Evolutionary conservation across 2,888 invertebrate genomes (phyloP).

Genomic region (Hydraecia micacea): DNA sequence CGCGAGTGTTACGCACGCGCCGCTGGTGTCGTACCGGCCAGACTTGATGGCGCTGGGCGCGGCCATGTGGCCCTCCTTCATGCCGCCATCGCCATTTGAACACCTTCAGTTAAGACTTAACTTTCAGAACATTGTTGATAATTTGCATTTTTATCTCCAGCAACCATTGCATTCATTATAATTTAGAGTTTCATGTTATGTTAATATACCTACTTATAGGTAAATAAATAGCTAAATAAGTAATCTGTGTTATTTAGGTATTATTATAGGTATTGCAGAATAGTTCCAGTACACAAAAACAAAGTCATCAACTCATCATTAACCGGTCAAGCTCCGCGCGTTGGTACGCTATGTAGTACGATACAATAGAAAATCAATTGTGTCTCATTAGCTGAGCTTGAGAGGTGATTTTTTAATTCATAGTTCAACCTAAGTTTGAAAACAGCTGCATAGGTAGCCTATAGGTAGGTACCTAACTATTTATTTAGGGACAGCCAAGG

Average conservation of each 20-base stretch:
- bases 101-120: conserved; percentile 71
- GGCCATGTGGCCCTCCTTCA: conserved; percentile 73
- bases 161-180: conserved; percentile 56
- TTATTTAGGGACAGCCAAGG: not conserved
- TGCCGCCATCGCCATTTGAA: conserved; percentile 69
- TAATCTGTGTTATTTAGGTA: not conserved
- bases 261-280: not conserved
- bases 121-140: conserved; percentile 68
- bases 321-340: too few species aligned
- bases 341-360: too few species aligned
- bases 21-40: conserved; percentile 66
- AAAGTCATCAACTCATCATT: too few species aligned
- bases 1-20: conserved; percentile 68
- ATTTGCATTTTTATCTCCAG: conserved; percentile 62
- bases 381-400: too few species aligned
- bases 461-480: not conserved
- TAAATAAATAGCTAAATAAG: not conserved
- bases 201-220: not conserved
- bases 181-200: conserved; percentile 3
- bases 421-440: not conserved
- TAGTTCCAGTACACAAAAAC: not conserved
- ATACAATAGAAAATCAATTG: too few species aligned
- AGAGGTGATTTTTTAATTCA: not conserved
- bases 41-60: conserved; percentile 75
- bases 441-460: not conserved